Conservation (phyloP, 2,113 vertebrate species). For the Engraulis encrasicolus region DNA sequence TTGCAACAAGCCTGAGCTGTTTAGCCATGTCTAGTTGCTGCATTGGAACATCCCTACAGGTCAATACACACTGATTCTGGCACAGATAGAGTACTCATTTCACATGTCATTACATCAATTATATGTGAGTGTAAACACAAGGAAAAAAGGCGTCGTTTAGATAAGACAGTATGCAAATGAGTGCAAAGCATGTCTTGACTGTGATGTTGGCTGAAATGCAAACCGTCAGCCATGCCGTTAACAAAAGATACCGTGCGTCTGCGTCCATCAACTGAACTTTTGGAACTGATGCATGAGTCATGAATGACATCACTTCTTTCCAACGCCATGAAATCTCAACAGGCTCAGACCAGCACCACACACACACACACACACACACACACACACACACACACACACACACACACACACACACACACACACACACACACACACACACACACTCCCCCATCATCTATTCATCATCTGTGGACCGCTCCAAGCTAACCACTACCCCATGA, state of each 20-base stretch:
- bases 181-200: neutral
- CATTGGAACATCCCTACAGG: too few relatives aligned
- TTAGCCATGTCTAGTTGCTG: too few relatives aligned
- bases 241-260: neutral
- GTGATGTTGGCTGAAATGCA: neutral
- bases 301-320: conserved; percentile 8
- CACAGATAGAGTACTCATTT: too few relatives aligned
- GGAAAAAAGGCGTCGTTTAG: neutral
- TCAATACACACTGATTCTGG: too few relatives aligned
- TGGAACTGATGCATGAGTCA: neutral
- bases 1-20: too few relatives aligned
- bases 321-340: neutral
- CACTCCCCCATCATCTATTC: neutral
- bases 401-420: neutral
- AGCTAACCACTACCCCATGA: neutral
- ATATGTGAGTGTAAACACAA: neutral
- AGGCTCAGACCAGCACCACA: neutral
- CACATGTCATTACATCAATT: neutral
- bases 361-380: too few relatives aligned
- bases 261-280: neutral
- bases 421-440: neutral
- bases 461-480: neutral
- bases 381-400: neutral
- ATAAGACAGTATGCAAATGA: too few relatives aligned
- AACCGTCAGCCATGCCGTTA: neutral